A percentile compares a stretch with the other conserved stretches of the same genome.
phyloP scores from a whole-genome alignment of 2,888 invertebrate genomes.

The Agonopterix heracliana region DNA sequence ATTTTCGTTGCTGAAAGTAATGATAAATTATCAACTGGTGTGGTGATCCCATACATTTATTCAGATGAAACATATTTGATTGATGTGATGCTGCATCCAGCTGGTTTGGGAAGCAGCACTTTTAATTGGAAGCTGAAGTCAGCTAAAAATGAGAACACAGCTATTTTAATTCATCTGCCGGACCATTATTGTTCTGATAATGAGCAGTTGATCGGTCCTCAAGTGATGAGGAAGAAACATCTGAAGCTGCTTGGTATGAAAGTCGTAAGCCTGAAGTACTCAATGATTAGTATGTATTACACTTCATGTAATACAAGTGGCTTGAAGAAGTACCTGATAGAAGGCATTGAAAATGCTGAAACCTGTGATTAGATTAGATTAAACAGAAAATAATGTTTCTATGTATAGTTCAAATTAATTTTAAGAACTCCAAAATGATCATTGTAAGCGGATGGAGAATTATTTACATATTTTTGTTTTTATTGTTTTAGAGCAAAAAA shows the following conservation, averaged over 20 bases:
- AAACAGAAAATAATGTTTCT: no score
- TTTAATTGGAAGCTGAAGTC: constrained; percentile 63
- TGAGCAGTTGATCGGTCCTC: constrained; percentile 76
- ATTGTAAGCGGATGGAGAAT: no score
- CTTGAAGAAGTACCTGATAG: constrained; percentile 68
- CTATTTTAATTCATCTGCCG: constrained; percentile 78
- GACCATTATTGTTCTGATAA: constrained; percentile 79
- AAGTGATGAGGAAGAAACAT: constrained; percentile 78
- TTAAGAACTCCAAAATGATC: no score
- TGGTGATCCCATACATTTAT: constrained; percentile 73
- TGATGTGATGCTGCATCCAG: constrained; percentile 77
- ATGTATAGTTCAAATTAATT: no score
- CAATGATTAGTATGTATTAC: constrained; percentile 62
- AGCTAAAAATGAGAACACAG: constrained; percentile 64
- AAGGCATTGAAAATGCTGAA: constrained; percentile 53
- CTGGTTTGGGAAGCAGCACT: constrained; percentile 45
- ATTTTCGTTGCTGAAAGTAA: constrained; percentile 56
- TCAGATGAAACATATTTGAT: constrained; percentile 76
- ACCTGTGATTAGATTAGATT: constrained; percentile 17
- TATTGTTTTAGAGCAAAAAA: background rate
- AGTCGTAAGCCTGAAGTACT: constrained; percentile 76
- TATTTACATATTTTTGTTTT: no score
- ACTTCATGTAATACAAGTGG: constrained; percentile 59
- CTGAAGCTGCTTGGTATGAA: constrained; percentile 78
- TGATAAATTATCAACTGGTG: constrained; percentile 63